Evolutionary conservation across 2,113 vertebrate genomes (phyloP).

Genomic region (Macaca fascicularis): T2T-MFA8v1.1 NC_088376.1:2274501-2275000

Average conservation of each 20-base stretch:
- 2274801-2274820: not conserved
- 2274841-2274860: not conserved
- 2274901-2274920: not conserved
- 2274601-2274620: not conserved
- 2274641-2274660: not conserved
- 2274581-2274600: not conserved
- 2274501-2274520: not conserved
- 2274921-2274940: not conserved
- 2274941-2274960: not conserved
- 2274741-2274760: slow-evolving; percentile 20
- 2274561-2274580: not conserved
- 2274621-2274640: slow-evolving; percentile 32
- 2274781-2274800: not conserved
- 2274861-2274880: not conserved
- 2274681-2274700: slow-evolving; percentile 24
- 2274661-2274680: not conserved
- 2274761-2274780: slow-evolving; percentile 7
- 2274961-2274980: not conserved
- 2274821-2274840: not conserved
- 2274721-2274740: not conserved
- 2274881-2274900: not conserved
- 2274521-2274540: not conserved
- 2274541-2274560: not conserved
- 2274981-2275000: too few relatives aligned
- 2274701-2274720: not conserved